Percentiles rank a stretch among this genome's conserved stretches.
These are phyloP conservation scores for Calypte anna DNA, from an alignment of 2,113 vertebrate species.

Conservation along the genomic window DNA sequence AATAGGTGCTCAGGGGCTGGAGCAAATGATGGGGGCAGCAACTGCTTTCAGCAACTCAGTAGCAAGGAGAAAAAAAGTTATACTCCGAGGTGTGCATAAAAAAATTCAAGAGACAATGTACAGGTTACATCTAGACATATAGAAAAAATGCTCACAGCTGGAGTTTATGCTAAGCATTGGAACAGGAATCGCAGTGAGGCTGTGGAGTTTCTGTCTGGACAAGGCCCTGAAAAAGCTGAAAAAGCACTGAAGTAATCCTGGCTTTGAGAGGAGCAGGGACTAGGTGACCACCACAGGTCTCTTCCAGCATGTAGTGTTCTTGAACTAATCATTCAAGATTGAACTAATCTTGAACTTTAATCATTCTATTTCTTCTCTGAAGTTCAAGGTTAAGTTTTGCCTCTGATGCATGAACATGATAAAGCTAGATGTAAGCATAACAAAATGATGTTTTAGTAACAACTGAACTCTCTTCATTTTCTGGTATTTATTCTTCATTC, in stretches of 20 bases:
- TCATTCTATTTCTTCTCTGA: background rate
- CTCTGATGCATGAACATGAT: background rate
- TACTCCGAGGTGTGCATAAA: background rate
- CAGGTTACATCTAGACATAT: background rate
- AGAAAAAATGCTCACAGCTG: background rate
- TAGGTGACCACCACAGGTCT: background rate
- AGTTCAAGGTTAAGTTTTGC: background rate
- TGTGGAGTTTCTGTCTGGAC: background rate
- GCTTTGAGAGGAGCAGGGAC: background rate
- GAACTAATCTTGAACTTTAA: no score
- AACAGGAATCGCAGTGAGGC: background rate
- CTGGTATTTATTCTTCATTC: background rate
- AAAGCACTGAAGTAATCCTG: background rate
- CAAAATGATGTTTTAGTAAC: background rate
- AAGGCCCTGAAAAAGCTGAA: background rate
- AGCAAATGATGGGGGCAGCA: background rate
- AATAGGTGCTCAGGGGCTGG: background rate
- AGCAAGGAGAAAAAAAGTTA: background rate
- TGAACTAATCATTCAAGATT: background rate
- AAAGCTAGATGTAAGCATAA: background rate
- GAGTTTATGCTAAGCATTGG: fast-evolving
- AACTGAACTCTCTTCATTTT: background rate
- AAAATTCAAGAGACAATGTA: background rate
- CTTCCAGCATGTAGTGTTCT: background rate
- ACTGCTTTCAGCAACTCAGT: background rate